phyloP scores from a whole-genome alignment of 2,113 vertebrate genomes.

The Tachysurus vachellii region DNA sequence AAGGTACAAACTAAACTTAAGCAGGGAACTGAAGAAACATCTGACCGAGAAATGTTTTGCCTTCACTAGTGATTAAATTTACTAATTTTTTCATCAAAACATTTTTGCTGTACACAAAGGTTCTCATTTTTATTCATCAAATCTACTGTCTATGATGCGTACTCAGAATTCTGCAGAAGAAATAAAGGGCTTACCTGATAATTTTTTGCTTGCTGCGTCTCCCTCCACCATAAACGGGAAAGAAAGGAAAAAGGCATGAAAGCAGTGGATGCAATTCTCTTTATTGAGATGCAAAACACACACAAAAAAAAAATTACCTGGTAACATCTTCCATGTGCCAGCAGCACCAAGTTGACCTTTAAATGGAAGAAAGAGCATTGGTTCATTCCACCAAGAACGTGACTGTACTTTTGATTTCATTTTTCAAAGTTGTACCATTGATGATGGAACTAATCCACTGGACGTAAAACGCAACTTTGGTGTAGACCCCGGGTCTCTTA shows the following conservation, averaged over 20 bases:
- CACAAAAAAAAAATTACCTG: not conserved
- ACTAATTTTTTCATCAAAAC: no score
- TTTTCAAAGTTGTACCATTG: slow-evolving; percentile 45
- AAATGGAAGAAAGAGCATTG: not conserved
- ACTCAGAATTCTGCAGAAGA: not conserved
- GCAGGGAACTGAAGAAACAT: not conserved
- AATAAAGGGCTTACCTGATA: not conserved
- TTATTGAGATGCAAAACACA: not conserved
- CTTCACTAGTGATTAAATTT: no score
- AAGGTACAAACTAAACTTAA: not conserved
- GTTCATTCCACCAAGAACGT: not conserved
- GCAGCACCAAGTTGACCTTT: not conserved
- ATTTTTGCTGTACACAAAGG: not conserved
- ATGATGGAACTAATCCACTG: slow-evolving; percentile 70
- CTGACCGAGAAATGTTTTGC: not conserved
- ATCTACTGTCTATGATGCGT: no score
- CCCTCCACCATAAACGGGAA: not conserved
- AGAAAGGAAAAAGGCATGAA: not conserved
- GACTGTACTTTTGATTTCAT: not conserved
- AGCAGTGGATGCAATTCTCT: no score
- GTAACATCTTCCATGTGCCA: no score
- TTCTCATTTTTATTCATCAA: not conserved
- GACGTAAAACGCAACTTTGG: slow-evolving; percentile 64
- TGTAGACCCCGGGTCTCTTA: slow-evolving; percentile 79
- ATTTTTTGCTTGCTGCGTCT: not conserved